Evolutionary conservation across 2,888 invertebrate genomes (phyloP).

Genomic region (Pomacea canaliculata): DNA sequence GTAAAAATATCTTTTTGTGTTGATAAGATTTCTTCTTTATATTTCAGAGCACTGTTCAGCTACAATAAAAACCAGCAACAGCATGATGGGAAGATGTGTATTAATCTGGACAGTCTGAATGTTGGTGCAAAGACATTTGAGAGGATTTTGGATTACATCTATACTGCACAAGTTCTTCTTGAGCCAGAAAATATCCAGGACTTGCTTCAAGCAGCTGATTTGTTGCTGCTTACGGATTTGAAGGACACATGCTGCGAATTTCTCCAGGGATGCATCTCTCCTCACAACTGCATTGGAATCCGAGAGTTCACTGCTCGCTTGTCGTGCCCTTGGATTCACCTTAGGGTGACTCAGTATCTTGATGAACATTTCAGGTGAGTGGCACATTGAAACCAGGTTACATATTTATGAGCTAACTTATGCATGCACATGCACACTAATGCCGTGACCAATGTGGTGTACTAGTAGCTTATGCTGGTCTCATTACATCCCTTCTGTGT

Average conservation of each 20-base stretch:
- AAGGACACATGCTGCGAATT: conserved; percentile 61
- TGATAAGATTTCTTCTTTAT: neutral
- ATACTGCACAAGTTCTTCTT: conserved; percentile 54
- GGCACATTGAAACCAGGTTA: neutral
- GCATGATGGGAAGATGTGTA: conserved; percentile 15
- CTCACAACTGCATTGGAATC: conserved; percentile 86
- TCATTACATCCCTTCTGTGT: too few species aligned
- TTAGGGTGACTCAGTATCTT: conserved; percentile 48
- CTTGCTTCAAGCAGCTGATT: conserved; percentile 56
- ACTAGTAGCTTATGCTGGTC: too few species aligned
- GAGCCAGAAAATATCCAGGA: conserved; percentile 59
- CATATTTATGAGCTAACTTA: neutral
- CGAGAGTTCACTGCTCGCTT: conserved; percentile 83
- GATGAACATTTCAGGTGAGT: conserved; percentile 71
- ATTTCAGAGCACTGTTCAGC: conserved; percentile 33
- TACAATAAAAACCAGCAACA: conserved; percentile 28
- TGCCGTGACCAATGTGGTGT: neutral
- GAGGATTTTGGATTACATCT: conserved; percentile 58
- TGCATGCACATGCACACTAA: neutral
- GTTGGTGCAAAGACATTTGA: conserved; percentile 49
- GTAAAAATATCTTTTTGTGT: conserved; percentile 29
- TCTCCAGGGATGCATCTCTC: conserved; percentile 55
- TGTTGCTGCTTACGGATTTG: conserved; percentile 55
- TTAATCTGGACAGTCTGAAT: conserved; percentile 36
- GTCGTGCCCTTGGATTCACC: conserved; percentile 55